phyloP scores from a whole-genome alignment of 2,797 vertebrate species.

The Crax fasciolata region DNA sequence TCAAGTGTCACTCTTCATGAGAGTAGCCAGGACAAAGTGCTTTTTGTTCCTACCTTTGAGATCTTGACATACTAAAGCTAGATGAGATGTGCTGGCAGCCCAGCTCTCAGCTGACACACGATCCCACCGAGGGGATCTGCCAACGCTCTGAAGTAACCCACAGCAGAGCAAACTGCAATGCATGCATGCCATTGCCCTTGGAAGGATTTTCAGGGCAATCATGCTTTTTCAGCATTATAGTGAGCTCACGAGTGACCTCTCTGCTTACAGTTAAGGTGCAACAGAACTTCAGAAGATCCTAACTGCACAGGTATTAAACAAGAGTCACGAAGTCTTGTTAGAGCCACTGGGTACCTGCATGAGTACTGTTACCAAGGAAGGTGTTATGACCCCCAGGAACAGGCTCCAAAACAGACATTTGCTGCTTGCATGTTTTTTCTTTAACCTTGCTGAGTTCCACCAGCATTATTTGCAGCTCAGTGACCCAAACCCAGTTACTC shows the following conservation, averaged over 20 bases:
- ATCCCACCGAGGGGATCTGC: not conserved
- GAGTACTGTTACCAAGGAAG: not conserved
- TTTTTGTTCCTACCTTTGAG: conserved; percentile 42
- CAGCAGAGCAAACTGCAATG: not conserved
- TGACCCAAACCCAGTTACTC: not conserved
- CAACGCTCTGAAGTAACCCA: not conserved
- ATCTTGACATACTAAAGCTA: conserved; percentile 32
- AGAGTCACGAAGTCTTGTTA: not conserved
- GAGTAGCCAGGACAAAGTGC: conserved; percentile 23
- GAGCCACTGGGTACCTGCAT: not conserved
- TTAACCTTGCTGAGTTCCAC: not conserved
- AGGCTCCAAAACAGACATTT: not conserved
- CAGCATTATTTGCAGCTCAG: not conserved
- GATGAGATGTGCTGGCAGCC: conserved; percentile 34
- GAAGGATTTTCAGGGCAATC: not conserved
- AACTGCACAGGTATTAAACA: not conserved
- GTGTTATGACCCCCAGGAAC: not conserved
- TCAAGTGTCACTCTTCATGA: conserved; percentile 8
- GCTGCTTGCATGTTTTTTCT: not conserved
- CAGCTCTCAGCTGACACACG: not conserved
- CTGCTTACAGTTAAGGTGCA: not conserved
- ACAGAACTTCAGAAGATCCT: not conserved
- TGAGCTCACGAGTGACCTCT: not conserved
- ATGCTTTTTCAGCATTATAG: rapidly evolving
- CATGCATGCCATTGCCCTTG: not conserved